Base-by-base conservation (phyloP, 2,797 vertebrate genomes). In the Buphagus erythrorhynchus region DNA sequence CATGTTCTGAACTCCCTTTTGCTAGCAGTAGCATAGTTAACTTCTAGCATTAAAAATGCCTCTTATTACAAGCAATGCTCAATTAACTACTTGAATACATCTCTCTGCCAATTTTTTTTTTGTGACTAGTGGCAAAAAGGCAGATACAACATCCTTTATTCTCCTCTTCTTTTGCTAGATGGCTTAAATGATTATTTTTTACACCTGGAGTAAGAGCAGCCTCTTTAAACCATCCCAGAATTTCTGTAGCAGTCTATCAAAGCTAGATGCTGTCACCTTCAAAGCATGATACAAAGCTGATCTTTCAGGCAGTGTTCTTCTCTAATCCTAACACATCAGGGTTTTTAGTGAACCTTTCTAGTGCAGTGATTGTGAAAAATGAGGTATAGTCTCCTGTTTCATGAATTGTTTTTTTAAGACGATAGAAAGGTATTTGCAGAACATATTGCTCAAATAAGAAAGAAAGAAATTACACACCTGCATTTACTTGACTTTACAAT, bases 1-100 rank as follows among this genome's bases (percentile, higher is more conserved):
- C 86, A 86, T 75, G 86, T 81, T 95, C 88, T 88, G 90, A 95
- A 96, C 95, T 96, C 90, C 81, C 59, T 68, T 91, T 86, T 2
- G 4, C 81, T 83, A 77, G 84, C 59, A 86, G 71, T n/a, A 93
- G 88, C 5, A 1, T 46, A n/a, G 68, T 28, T 86, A 49, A 79
- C 36, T 93, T 85, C 51, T 93, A 66, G 46, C 54, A 67, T 58
- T 86, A 54, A 81, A 86, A 83, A 17, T 0, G 1, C 36, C 46
- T 84, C 55, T 89, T 49, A 59, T 78, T 74, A 29, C 19, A 89
- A 86, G 43, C n/a, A 78, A 51, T 55, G 36, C 9, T 92, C 31
- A 6, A 7, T 88, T 88, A 94, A 72, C 45, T 94, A 59, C 49
- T 62, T 72, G 31, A 91, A 79, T 63, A 48, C 14, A 54, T 69